Evolutionary conservation across 1,140 invertebrate species (phyloP), one percentile per base, ranked within the genome.

Genomic region (Apolygus lucorum): DNA sequence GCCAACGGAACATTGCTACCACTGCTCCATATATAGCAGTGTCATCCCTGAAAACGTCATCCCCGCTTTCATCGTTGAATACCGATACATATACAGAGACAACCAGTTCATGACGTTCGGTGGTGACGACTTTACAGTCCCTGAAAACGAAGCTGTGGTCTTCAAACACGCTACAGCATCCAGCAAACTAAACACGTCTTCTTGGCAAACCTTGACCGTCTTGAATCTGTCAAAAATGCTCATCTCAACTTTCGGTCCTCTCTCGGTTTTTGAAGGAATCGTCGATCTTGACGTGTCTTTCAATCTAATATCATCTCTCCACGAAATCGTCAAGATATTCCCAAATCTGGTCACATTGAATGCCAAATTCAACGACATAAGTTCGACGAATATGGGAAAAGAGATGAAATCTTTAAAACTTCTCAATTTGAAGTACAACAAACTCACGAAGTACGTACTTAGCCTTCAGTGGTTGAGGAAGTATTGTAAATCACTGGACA

Each of bases 371-470:
- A 72, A 75, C 28, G 62, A 74, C 17, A 71, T 75, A 28, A 21
- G 29, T 52, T 28, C 21, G 0, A 52, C 74, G 17, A 13, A 64
- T n/a, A 49, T 73, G 21, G 8, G 63, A 24, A 25, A 70, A 52
- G 24, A 11, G 22, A 68, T 74, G 21, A 8, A 14, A 0, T 0
- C 0, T 14, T n/a, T 75, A 29, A 52, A 73, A 52, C 63, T 69
- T n/a, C 2, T 75, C 4, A 52, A 73, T 14, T 26, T 74, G 59
- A 72, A 74, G 28, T 75, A 72, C 74, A 75, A 75, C 28, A 69
- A 52, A 8, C 26, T 74, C 49, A 70, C 24, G 26, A 13, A 42
- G 2, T 74, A 67, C 34, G 11, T 68, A n/a, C n/a, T 42, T 63
- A 29, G 8, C 25, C 63, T 73, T 17, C 21, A 67, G 65, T 68